Conservation (phyloP, 2,797 vertebrate species). For the Labeo calbasu region DNA sequence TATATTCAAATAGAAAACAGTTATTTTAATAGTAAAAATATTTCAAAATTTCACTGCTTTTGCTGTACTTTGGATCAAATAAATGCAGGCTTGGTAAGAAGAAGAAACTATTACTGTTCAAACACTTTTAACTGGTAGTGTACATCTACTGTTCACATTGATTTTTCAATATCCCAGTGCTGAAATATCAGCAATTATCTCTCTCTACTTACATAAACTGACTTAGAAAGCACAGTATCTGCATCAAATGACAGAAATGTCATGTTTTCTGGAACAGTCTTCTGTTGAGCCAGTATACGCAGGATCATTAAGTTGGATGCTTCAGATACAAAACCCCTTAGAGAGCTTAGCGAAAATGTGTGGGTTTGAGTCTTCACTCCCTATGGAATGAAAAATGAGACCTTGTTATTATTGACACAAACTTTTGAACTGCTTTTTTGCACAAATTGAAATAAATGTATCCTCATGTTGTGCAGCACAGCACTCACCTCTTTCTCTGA, state of each 20-base stretch:
- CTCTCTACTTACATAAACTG: conserved; percentile 82
- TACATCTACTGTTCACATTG: not conserved
- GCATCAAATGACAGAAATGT: conserved; percentile 81
- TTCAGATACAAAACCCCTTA: conserved; percentile 83
- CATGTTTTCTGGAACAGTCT: conserved; percentile 74
- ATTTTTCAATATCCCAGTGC: not conserved
- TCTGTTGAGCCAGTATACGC: conserved; percentile 81
- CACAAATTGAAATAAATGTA: not conserved
- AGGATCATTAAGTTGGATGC: conserved; percentile 86
- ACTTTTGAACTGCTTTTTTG: not conserved
- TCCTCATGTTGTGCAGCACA: not conserved
- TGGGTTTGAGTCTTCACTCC: conserved; percentile 67
- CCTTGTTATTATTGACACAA: not conserved
- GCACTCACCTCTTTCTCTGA: conserved; percentile 83
- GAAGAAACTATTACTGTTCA: too few species aligned
- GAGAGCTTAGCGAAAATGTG: conserved; percentile 65
- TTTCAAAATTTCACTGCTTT: too few species aligned
- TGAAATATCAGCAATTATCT: not conserved
- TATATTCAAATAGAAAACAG: too few species aligned
- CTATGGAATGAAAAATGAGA: conserved; percentile 59
- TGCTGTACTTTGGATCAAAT: too few species aligned
- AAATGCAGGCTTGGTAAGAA: too few species aligned
- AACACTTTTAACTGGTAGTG: too few species aligned
- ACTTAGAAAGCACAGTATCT: conserved; percentile 73
- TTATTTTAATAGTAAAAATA: too few species aligned